A percentile compares a stretch with the other conserved stretches of the same genome.
These are phyloP conservation scores for Euphysa ruthae DNA, from an alignment of 30 jellyfish, hydroid and myxozoan genomes.

Conservation along the genomic window DNA sequence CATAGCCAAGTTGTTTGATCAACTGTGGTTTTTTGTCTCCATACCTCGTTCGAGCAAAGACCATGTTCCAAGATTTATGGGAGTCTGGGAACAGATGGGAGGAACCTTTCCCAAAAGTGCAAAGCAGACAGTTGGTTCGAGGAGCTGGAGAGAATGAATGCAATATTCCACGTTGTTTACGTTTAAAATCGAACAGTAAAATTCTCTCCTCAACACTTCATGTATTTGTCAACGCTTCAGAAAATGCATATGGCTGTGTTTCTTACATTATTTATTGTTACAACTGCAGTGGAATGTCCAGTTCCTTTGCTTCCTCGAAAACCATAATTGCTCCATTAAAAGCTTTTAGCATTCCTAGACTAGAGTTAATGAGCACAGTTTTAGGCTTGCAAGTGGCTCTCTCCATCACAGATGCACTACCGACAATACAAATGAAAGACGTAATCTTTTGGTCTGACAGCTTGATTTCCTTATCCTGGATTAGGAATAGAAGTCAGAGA, in stretches of 20 bases:
- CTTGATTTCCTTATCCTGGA: constrained; percentile 20
- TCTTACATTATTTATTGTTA: neutral
- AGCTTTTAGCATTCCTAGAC: constrained; percentile 3
- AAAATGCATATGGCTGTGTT: constrained; percentile 22
- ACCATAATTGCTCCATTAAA: constrained; percentile 46
- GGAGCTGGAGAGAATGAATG: neutral
- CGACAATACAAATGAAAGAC: neutral
- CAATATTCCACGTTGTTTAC: constrained; percentile 20
- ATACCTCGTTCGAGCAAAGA: neutral
- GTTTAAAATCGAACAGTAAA: neutral
- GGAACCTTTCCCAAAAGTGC: constrained; percentile 8
- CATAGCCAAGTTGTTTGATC: constrained; percentile 41
- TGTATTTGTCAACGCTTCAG: constrained; percentile 14
- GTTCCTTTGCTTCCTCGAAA: constrained; percentile 20
- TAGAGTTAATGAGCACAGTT: constrained; percentile 38
- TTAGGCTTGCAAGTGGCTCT: constrained; percentile 8
- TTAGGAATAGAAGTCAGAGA: constrained; percentile 6
- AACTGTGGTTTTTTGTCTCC: constrained; percentile 16
- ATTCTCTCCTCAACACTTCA: neutral
- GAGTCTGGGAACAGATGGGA: constrained; percentile 12
- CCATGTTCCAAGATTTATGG: constrained; percentile 24
- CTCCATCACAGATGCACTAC: constrained; percentile 7
- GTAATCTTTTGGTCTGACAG: constrained; percentile 43
- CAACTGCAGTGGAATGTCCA: neutral
- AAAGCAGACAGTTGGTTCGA: neutral